Evolutionary conservation across 2,797 vertebrate species (phyloP).

Genomic region (Sternarchorhynchus goeldii): DNA sequence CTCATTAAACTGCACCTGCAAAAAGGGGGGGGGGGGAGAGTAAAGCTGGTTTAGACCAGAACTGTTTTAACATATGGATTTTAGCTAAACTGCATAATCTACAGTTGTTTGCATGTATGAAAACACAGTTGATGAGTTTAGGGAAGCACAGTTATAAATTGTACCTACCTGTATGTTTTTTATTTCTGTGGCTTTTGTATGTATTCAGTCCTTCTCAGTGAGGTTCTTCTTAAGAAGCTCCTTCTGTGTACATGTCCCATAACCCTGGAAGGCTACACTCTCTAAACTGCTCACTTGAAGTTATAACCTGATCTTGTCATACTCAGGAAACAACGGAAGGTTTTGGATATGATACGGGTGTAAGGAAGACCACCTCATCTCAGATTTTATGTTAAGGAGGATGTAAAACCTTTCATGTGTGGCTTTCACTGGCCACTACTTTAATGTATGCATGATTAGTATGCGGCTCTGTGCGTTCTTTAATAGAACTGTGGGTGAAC

Average conservation of each 20-base stretch:
- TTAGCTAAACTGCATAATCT: background rate
- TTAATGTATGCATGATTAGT: conserved; percentile 61
- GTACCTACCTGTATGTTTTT: too few species aligned
- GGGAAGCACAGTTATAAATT: background rate
- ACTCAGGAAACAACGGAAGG: background rate
- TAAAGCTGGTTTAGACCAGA: conserved; percentile 26
- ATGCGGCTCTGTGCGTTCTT: conserved; percentile 58
- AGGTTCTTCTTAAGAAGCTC: background rate
- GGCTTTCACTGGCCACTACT: conserved; percentile 44
- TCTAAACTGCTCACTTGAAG: background rate
- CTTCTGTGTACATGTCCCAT: background rate
- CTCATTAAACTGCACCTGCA: conserved; percentile 63
- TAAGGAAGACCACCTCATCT: background rate
- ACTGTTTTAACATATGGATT: conserved; percentile 16
- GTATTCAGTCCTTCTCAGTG: background rate
- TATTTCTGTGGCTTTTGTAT: background rate
- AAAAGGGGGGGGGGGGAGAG: conserved; percentile 57
- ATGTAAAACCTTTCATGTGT: conserved; percentile 53
- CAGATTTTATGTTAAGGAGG: conserved; percentile 45
- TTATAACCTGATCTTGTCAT: background rate
- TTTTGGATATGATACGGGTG: background rate
- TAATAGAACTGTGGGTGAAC: conserved; percentile 58
- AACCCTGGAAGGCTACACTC: background rate
- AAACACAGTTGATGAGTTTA: background rate
- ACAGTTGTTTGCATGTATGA: background rate